phyloP scores from a whole-genome alignment of 2,797 vertebrate species.

The Sebastes goodei region DNA sequence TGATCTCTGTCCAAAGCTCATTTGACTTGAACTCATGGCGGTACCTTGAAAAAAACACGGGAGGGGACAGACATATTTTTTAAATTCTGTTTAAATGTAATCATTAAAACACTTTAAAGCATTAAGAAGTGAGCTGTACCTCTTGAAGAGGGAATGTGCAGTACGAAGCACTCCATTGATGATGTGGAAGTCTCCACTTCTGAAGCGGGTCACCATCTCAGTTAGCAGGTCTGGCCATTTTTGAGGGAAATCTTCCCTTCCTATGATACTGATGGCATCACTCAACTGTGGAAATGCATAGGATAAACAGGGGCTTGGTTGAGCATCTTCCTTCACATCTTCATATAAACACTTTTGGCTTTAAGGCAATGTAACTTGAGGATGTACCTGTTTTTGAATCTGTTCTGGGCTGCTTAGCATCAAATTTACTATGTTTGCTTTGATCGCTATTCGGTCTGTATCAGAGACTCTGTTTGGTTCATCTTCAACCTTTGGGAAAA shows the following conservation, averaged over 20 bases:
- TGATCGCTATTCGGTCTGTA: slow-evolving; percentile 91
- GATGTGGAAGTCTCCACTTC: slow-evolving; percentile 97
- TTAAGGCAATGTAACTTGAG: neutral
- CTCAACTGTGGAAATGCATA: slow-evolving; percentile 84
- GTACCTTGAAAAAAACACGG: slow-evolving; percentile 82
- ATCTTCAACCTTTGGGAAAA: slow-evolving; percentile 87
- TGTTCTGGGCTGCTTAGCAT: slow-evolving; percentile 99
- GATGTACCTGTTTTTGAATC: slow-evolving; percentile 96
- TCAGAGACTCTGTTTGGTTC: slow-evolving; percentile 98
- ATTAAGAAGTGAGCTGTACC: slow-evolving; percentile 74
- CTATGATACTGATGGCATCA: slow-evolving; percentile 98
- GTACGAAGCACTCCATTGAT: slow-evolving; percentile 97
- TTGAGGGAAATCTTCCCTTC: slow-evolving; percentile 96
- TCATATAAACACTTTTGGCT: neutral
- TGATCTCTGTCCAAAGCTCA: slow-evolving; percentile 97
- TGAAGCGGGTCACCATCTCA: slow-evolving; percentile 97
- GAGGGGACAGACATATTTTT: neutral
- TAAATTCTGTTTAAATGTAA: neutral
- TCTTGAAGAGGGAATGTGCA: slow-evolving; percentile 97
- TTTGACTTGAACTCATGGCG: slow-evolving; percentile 99
- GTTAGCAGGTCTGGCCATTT: slow-evolving; percentile 98
- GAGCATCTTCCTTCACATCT: neutral
- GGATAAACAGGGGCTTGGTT: neutral
- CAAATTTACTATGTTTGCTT: slow-evolving; percentile 97
- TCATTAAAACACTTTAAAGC: neutral